Evolutionary conservation across 2,797 vertebrate genomes (phyloP).

Genomic region (Argya squamiceps): DNA sequence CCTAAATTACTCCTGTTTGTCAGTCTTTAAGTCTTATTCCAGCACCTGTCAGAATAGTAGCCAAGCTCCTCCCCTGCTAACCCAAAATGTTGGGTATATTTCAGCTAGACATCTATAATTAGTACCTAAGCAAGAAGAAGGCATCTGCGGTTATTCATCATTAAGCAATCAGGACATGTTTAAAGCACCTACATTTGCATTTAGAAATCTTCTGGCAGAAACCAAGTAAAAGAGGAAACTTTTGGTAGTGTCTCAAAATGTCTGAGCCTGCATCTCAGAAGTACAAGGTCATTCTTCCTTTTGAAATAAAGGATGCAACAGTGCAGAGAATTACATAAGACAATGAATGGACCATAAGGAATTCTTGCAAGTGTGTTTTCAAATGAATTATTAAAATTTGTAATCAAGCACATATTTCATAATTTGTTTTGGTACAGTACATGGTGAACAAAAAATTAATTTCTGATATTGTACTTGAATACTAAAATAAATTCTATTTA

Average conservation of each 20-base stretch:
- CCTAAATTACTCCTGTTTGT: neutral
- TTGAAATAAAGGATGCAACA: neutral
- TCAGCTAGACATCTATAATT: conserved; percentile 29
- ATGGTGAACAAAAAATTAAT: neutral
- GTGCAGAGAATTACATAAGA: neutral
- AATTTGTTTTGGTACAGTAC: neutral
- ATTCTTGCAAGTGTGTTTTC: neutral
- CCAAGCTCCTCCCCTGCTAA: neutral
- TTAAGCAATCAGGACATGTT: neutral
- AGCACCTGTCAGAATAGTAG: neutral
- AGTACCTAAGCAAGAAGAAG: neutral
- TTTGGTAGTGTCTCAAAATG: neutral
- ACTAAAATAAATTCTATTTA: neutral
- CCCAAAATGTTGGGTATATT: neutral
- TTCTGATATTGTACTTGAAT: neutral
- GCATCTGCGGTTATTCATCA: neutral
- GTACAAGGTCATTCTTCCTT: neutral
- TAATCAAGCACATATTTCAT: neutral
- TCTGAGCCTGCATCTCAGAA: neutral
- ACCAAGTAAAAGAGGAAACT: neutral
- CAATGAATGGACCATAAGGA: neutral
- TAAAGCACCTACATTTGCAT: conserved; percentile 9
- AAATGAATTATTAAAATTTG: neutral
- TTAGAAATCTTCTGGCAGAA: neutral
- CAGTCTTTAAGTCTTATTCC: neutral